These are phyloP conservation scores for Eupithecia centaureata DNA, from an alignment of 2,888 invertebrate species.

Conservation along the genomic window DNA sequence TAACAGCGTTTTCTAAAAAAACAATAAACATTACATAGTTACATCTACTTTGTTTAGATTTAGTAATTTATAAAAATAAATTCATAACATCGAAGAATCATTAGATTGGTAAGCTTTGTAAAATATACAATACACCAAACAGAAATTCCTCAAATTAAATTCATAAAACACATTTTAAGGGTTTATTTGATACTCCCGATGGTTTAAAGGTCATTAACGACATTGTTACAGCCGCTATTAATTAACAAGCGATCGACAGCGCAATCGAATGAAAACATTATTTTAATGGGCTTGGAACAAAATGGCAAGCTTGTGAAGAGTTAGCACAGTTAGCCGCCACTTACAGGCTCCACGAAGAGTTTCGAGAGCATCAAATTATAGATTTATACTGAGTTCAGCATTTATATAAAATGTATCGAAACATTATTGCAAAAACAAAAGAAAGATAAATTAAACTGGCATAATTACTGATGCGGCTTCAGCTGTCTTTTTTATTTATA, in stretches of 20 bases:
- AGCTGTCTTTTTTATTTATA: background rate
- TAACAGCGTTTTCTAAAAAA: no score
- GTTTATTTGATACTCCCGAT: background rate
- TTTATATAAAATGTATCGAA: no score
- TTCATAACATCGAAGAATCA: background rate
- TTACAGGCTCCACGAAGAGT: background rate
- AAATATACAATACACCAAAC: background rate
- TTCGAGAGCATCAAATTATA: no score
- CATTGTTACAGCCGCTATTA: conserved; percentile 39
- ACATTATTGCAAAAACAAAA: background rate
- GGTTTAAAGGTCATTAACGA: conserved; percentile 27
- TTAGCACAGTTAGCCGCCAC: background rate
- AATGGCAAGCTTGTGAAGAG: conserved; percentile 33
- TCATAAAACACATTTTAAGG: background rate
- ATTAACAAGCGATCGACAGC: conserved; percentile 36
- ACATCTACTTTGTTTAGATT: conserved; percentile 1
- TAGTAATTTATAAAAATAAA: background rate
- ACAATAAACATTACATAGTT: background rate
- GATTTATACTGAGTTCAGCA: background rate
- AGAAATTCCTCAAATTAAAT: background rate
- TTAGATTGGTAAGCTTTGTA: background rate
- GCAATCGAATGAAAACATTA: conserved; percentile 36
- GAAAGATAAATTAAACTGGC: no score
- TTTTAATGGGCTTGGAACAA: conserved; percentile 39
- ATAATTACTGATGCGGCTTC: no score